These are phyloP conservation scores for Carollia perspicillata DNA, from an alignment of 2,113 vertebrate species.

Conservation along the genomic window DNA sequence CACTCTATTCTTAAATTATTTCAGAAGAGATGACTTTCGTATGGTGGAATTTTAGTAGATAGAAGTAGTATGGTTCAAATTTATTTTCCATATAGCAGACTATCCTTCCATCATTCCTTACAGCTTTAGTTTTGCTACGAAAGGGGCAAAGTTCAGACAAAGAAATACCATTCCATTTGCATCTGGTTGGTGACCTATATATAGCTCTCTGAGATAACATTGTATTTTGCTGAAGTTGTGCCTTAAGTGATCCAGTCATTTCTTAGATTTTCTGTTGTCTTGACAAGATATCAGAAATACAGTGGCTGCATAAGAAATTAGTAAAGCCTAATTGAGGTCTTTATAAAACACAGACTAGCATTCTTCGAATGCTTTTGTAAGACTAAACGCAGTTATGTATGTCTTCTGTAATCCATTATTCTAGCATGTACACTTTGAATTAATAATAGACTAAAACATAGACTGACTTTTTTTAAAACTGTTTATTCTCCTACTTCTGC, in stretches of 20 bases:
- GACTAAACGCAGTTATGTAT: neutral
- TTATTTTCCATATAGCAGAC: neutral
- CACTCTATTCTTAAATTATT: neutral
- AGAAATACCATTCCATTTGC: constrained; percentile 39
- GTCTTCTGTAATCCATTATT: constrained; percentile 14
- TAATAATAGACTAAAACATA: neutral
- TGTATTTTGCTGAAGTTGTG: constrained; percentile 69
- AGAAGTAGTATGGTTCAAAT: constrained; percentile 12
- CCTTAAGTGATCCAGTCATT: constrained; percentile 51
- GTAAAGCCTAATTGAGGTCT: neutral
- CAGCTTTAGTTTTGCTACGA: constrained; percentile 48
- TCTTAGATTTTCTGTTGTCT: constrained; percentile 40
- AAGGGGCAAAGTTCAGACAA: constrained; percentile 33
- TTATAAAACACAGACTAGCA: neutral
- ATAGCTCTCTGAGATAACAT: constrained; percentile 36
- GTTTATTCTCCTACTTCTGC: neutral
- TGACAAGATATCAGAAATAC: constrained; percentile 57
- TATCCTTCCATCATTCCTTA: neutral
- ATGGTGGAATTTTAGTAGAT: constrained; percentile 31
- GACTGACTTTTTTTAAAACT: neutral
- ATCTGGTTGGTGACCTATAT: constrained; percentile 19
- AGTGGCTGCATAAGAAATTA: neutral
- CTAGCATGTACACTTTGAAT: neutral
- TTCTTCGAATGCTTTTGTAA: constrained; percentile 41
- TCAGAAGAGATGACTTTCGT: constrained; percentile 6